These are phyloP conservation scores for Arothron firmamentum DNA, from an alignment of 2,113 vertebrate genomes.

Conservation along the genomic window DNA sequence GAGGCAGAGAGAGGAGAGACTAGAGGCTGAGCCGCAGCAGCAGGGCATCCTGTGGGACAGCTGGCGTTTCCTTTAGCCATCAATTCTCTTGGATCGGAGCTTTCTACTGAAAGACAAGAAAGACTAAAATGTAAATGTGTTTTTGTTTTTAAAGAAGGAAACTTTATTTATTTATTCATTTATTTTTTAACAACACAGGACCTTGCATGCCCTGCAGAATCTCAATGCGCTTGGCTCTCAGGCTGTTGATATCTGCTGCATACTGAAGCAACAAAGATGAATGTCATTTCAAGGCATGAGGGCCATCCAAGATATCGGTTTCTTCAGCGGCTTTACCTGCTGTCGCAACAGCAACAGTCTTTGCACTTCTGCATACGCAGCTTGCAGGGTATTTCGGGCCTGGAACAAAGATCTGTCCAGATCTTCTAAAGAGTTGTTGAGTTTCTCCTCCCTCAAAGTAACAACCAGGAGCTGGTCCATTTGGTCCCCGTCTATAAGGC, in stretches of 20 bases:
- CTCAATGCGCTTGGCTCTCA: conserved; percentile 87
- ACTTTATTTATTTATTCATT: background rate
- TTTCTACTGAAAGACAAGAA: conserved; percentile 31
- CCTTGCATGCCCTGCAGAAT: conserved; percentile 90
- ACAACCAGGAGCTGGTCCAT: conserved; percentile 85
- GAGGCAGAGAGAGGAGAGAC: conserved; percentile 4
- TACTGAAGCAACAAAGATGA: conserved; percentile 68
- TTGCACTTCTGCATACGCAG: conserved; percentile 85
- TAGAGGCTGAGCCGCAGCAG: background rate
- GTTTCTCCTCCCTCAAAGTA: conserved; percentile 87
- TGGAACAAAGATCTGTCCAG: conserved; percentile 81
- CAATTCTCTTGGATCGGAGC: conserved; percentile 2
- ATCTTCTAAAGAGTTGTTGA: conserved; percentile 80
- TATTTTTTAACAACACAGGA: conserved; percentile 34
- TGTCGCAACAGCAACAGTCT: conserved; percentile 82
- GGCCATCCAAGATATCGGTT: background rate
- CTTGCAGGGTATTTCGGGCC: conserved; percentile 80
- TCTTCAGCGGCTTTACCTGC: conserved; percentile 74
- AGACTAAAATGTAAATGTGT: background rate
- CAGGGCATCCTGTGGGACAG: background rate
- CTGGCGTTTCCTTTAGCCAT: background rate
- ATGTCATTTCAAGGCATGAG: background rate
- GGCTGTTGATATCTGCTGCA: conserved; percentile 82
- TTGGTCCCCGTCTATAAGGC: conserved; percentile 76
- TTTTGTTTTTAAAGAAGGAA: background rate